Evolutionary conservation across 2,113 vertebrate genomes (phyloP).

Genomic region (Vanacampus margaritifer): DNA sequence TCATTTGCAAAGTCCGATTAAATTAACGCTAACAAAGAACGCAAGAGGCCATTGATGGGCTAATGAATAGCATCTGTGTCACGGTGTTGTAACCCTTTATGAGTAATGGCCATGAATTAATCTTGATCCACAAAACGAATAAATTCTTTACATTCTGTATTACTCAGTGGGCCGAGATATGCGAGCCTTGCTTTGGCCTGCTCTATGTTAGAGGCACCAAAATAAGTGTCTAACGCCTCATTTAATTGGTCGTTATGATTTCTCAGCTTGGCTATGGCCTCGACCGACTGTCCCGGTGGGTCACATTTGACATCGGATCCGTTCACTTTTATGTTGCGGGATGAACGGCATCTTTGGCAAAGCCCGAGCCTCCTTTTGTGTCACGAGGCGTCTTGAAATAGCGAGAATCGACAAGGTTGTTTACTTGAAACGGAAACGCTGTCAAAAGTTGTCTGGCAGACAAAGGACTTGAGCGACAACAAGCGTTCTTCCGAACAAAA

Average conservation of each 20-base stretch:
- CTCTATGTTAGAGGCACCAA: background rate
- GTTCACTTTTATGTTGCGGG: conserved; percentile 35
- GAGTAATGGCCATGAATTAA: background rate
- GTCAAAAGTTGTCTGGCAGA: conserved; percentile 65
- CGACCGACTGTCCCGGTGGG: conserved; percentile 38
- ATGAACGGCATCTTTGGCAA: conserved; percentile 39
- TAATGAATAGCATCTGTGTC: no score
- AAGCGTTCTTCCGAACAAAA: conserved; percentile 56
- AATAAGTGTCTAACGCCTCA: conserved; percentile 10
- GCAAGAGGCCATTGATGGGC: no score
- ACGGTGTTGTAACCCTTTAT: no score
- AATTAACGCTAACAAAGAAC: no score
- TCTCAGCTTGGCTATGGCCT: conserved; percentile 10
- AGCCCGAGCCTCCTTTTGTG: conserved; percentile 23
- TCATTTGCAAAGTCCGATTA: no score
- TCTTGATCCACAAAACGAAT: no score
- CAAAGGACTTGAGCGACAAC: conserved; percentile 51
- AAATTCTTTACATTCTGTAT: no score
- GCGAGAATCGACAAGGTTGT: conserved; percentile 46
- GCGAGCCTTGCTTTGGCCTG: background rate
- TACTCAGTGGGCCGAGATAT: no score
- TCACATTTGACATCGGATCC: conserved; percentile 51
- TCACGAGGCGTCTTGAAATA: conserved; percentile 62
- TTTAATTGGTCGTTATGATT: conserved; percentile 13
- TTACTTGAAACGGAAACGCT: conserved; percentile 63